Base-by-base conservation (phyloP, 2,113 vertebrate species). In the Mola mola region DNA sequence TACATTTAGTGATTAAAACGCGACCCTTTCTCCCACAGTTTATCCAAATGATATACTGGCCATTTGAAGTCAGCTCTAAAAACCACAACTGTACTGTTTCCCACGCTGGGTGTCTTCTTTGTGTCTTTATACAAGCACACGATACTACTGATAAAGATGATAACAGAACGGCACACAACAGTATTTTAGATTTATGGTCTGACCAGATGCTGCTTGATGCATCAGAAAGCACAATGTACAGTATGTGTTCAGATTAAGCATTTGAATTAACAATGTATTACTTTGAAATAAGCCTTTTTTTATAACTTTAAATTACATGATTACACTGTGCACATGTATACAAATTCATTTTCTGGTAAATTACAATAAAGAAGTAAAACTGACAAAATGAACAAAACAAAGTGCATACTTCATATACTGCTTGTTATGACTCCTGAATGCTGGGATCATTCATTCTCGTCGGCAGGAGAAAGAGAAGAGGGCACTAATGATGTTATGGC, bases 401-500 rank as follows among this genome's bases (percentile, higher is more conserved):
- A 16, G 10, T 17, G n/a, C n/a, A 51, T 4, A 16, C 5, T 20
- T 37, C 26, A 10, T 5, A 10, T n/a, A 21, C 42, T 13, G 2
- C 46, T 38, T 20, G 25, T 28, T 20, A 25, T 25, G 33, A 29
- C 19, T 28, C 19, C 19, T 60, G 12, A 25, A 4, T 47, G 22
- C 1, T 12, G 8, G n/a, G 15, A 6, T 41, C 17, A 34, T 2
- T 34, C 33, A 34, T 10, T n/a, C 33, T 4, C 31, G 4, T 34
- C 10, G n/a, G n/a, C n/a, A n/a, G n/a, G n/a, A n/a, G n/a, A n/a
- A n/a, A n/a, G 10, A 57, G 46, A 78, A 56, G 4, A 11, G 40
- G 40, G 11, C 20, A n/a, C 22, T 73, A 68, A 67, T 66, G 41
- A 40, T 29, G 52, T 47, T 78, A 42, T 22, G 49, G 24, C 7